These are phyloP conservation scores for Delia radicum DNA, from an alignment of 1,140 invertebrate species.

Conservation along the genomic window DNA sequence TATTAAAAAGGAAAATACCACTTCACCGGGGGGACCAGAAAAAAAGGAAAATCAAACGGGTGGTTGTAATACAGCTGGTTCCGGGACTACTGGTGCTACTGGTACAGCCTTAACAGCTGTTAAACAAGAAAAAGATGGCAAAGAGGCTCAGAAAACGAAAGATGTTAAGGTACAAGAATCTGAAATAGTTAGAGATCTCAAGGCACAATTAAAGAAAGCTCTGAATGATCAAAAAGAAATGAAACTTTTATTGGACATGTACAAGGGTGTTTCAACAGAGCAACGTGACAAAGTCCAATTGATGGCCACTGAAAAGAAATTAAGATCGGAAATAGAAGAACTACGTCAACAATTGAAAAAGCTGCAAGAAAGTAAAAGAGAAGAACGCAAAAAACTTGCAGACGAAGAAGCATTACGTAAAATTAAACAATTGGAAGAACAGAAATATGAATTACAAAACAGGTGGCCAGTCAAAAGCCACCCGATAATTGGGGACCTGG, in stretches of 20 bases:
- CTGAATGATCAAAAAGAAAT: conserved; percentile 89
- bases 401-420: conserved; percentile 94
- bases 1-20: conserved; percentile 58
- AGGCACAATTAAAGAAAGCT: conserved; percentile 92
- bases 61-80: conserved; percentile 10
- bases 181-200: conserved; percentile 78
- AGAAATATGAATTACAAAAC: conserved; percentile 79
- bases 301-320: conserved; percentile 93
- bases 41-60: conserved; percentile 52
- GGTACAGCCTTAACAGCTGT: conserved; percentile 35
- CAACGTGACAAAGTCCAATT: conserved; percentile 94
- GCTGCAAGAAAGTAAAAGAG: conserved; percentile 86
- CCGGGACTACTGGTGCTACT: background rate
- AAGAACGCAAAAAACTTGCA: conserved; percentile 87
- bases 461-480: conserved; percentile 82
- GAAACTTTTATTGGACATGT: conserved; percentile 94
- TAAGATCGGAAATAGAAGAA: conserved; percentile 86
- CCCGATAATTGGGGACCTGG: conserved; percentile 61
- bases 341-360: conserved; percentile 81
- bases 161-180: conserved; percentile 65
- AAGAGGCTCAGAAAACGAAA: conserved; percentile 59
- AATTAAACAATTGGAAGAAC: conserved; percentile 93
- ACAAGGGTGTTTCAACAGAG: conserved; percentile 95
- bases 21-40: conserved; percentile 33
- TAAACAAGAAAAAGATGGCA: conserved; percentile 61